Conservation (phyloP, 2,888 invertebrate species). For the Rhagonycha lutea region DNA sequence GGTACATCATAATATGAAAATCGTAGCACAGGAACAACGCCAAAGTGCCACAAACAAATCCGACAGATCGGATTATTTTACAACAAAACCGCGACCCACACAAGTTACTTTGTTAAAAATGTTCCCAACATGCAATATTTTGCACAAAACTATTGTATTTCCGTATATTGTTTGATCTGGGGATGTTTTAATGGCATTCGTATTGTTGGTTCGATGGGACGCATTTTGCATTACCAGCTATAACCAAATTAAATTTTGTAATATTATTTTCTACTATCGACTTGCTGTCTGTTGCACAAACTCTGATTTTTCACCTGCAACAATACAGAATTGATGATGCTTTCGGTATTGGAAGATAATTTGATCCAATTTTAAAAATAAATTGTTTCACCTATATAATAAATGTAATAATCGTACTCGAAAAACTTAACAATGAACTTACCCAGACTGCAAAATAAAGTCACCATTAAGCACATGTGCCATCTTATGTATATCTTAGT, state of each 20-base stretch:
- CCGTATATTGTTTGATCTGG: not conserved
- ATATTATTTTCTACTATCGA: not conserved
- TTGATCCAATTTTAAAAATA: not conserved
- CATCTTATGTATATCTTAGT: conserved; percentile 36
- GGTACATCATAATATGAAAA: conserved; percentile 50
- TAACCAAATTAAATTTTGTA: not conserved
- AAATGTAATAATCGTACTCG: conserved; percentile 34
- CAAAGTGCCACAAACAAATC: conserved; percentile 45
- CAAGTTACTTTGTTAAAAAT: conserved; percentile 7
- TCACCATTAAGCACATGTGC: conserved; percentile 42
- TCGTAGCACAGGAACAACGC: conserved; percentile 44
- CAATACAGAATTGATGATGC: not conserved
- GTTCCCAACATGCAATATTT: not conserved
- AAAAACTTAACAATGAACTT: conserved; percentile 43
- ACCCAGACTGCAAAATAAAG: conserved; percentile 24
- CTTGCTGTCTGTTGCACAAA: not conserved
- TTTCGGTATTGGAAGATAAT: not conserved
- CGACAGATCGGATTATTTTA: conserved; percentile 32
- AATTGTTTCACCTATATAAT: conserved; percentile 10
- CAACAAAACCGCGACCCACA: conserved; percentile 24
- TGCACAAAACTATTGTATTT: not conserved
- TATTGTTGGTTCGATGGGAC: not conserved
- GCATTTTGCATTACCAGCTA: not conserved
- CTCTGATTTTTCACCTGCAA: not conserved
- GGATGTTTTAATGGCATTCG: not conserved